A percentile compares a stretch with the other conserved stretches of the same genome.
Conservation (phyloP, 2,888 invertebrate species). For the Yponomeuta evonymella region DNA sequence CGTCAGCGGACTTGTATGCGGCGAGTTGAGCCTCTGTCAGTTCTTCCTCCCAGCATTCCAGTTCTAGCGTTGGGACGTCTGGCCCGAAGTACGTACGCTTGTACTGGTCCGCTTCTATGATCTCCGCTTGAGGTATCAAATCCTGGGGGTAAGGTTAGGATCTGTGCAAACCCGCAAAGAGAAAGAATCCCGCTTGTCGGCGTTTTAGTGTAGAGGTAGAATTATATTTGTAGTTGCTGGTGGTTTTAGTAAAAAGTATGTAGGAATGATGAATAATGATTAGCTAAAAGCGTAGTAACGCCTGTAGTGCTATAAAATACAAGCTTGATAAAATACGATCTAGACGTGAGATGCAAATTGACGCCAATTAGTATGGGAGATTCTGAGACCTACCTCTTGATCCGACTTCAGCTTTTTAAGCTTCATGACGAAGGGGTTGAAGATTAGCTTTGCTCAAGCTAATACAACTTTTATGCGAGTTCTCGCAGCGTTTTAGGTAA, state of each 20-base stretch:
- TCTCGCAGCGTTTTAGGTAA: not conserved
- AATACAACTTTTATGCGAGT: not conserved
- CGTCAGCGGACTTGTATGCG: conserved; percentile 78
- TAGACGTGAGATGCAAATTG: not conserved
- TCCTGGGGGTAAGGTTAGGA: not conserved
- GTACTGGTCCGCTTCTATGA: conserved; percentile 66
- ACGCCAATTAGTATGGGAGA: not conserved
- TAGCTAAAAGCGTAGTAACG: not conserved
- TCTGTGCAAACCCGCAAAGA: not conserved
- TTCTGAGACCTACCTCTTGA: conserved; percentile 37
- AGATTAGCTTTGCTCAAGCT: conserved; percentile 1
- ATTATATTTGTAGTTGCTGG: not conserved
- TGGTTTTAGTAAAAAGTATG: not conserved
- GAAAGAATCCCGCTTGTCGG: no score
- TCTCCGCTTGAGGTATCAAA: conserved; percentile 55
- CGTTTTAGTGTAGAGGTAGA: not conserved
- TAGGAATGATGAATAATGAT: not conserved
- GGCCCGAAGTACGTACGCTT: conserved; percentile 69
- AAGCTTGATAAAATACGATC: not conserved
- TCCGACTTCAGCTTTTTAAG: conserved; percentile 56
- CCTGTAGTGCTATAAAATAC: not conserved
- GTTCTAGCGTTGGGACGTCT: conserved; percentile 74
- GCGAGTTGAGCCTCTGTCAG: conserved; percentile 80
- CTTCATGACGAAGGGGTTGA: conserved; percentile 40
- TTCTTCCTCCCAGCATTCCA: conserved; percentile 85